Evolutionary conservation across 2,797 vertebrate species (phyloP), one percentile per base, ranked within the genome.

Genomic region (Pogonophryne albipinna): DNA sequence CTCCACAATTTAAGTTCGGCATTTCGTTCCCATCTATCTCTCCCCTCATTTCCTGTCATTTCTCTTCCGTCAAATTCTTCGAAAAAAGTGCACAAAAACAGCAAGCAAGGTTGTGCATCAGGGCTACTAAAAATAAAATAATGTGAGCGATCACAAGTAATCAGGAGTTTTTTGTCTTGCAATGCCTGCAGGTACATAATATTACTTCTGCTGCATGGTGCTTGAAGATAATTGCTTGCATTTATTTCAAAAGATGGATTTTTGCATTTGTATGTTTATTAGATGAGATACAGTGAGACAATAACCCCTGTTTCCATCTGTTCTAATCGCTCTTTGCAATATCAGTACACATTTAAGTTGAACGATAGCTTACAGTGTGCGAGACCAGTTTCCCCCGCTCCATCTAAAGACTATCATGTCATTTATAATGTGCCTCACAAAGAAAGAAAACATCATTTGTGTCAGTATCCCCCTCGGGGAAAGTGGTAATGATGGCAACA

Each of bases 401-500:
- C 63, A 60, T 85, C 78, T 76, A 46, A 62, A 77, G 63, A 46
- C 66, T 16, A 57, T 79, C 70, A 63, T 73, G 57, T 77, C 66
- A 64, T 90, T 82, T 71, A 72, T 69, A 60, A 19, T 42, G 19
- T 58, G 58, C 38, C 71, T 83, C 77, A 15, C 76, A 66, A 44
- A 79, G 68, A 52, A 66, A 73, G 79, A 69, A 82, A 84, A 74
- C 78, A 66, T 56, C 76, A 47, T 81, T 85, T 79, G 66, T 88
- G 79, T 76, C 66, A 62, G 77, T 47, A 23, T 76, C 50, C 2
- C 71, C 90, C 80, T 72, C 23, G 11, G 89, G 90, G 90, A 76
- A 82, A 46, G 66, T 66, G 50, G 57, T 86, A 87, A 89, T 87
- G 87, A 88, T 88, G 41, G 80, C 86, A 63, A 45, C 64, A 68